Conservation (phyloP, 2,797 vertebrate species). For the Myotis daubentonii region DNA sequence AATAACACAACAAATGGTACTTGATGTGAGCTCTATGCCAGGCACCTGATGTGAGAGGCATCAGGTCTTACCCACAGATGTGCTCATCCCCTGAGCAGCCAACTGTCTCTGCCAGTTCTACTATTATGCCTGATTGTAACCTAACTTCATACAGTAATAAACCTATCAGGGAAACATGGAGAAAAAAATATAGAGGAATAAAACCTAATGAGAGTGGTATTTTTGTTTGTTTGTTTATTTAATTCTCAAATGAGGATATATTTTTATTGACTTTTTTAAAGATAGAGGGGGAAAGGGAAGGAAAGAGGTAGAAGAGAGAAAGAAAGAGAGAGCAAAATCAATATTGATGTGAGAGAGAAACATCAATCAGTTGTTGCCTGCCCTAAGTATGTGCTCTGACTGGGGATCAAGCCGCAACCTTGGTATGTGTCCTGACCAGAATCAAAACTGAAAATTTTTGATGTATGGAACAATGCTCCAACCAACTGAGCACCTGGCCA, state of each 20-base stretch:
- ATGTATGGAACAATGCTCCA: too few species aligned
- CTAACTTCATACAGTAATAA: neutral
- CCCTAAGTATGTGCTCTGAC: too few species aligned
- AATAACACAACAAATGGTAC: neutral
- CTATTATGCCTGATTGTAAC: neutral
- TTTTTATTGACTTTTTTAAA: neutral
- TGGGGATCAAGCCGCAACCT: too few species aligned
- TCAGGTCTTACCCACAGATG: neutral
- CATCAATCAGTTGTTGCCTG: too few species aligned
- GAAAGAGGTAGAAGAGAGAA: too few species aligned
- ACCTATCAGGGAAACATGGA: neutral
- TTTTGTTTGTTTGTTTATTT: neutral
- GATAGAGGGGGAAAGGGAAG: too few species aligned
- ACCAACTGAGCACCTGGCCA: too few species aligned
- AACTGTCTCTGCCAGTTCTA: neutral
- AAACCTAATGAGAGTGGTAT: neutral
- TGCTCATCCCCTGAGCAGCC: neutral
- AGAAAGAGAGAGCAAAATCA: too few species aligned
- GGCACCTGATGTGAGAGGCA: neutral
- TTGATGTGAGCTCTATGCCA: neutral
- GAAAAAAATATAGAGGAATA: neutral
- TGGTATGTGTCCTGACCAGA: too few species aligned
- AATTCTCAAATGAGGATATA: too few species aligned
- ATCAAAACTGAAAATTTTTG: too few species aligned
- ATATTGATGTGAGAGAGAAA: too few species aligned